phyloP scores from a whole-genome alignment of 2,797 vertebrate genomes.

The Crocidura indochinensis region DNA sequence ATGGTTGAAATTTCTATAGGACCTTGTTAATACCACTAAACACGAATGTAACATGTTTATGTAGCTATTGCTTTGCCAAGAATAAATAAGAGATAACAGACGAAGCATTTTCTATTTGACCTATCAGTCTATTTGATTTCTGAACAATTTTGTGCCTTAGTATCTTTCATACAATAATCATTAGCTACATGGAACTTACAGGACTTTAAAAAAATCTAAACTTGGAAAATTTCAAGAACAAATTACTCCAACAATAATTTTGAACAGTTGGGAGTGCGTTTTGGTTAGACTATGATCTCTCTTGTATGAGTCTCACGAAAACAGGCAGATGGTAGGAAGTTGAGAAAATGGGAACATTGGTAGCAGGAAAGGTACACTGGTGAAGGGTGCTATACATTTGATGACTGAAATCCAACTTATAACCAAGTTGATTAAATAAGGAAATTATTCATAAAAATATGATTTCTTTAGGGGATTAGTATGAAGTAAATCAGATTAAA shows the following conservation, averaged over 20 bases:
- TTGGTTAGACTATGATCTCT: conserved; percentile 3
- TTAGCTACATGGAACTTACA: neutral
- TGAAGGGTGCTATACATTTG: too few species aligned
- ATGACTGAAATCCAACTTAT: too few species aligned
- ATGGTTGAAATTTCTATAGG: conserved; percentile 30
- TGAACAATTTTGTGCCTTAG: neutral
- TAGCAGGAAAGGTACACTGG: too few species aligned
- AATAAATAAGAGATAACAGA: conserved; percentile 39
- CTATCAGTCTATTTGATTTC: conserved; percentile 9
- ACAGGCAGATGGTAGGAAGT: too few species aligned
- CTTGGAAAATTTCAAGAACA: too few species aligned
- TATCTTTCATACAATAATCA: conserved; percentile 10
- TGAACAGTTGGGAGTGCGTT: neutral
- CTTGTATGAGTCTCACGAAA: neutral
- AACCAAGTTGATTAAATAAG: too few species aligned
- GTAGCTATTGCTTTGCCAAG: conserved; percentile 50
- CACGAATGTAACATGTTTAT: conserved; percentile 58
- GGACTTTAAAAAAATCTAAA: neutral
- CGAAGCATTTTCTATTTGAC: conserved; percentile 16
- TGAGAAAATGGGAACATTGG: too few species aligned
- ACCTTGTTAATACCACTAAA: conserved; percentile 68
- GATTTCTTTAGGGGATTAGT: neutral
- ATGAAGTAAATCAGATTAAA: neutral
- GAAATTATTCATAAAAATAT: too few species aligned
- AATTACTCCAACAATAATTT: neutral